These are phyloP conservation scores for Bergia puertoricense DNA, from an alignment of 92 coral and sea anemone species.

Conservation along the genomic window DNA sequence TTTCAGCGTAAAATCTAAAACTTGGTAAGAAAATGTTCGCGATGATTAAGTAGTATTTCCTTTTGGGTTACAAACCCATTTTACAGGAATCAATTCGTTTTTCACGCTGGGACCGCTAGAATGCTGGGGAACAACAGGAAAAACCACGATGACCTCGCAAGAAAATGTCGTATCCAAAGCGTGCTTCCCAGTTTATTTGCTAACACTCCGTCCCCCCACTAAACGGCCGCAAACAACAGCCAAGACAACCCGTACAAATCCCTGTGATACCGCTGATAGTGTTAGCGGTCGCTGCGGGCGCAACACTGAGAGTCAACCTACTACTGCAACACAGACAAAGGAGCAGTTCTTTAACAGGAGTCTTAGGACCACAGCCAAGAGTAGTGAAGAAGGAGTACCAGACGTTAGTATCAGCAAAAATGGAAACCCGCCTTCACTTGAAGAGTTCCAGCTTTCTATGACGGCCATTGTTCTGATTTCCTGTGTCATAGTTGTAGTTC, in stretches of 20 bases:
- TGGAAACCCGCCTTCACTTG: conserved; percentile 20
- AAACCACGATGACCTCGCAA: conserved; percentile 20
- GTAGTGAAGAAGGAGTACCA: not conserved
- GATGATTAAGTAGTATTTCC: too few species aligned
- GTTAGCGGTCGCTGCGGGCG: not conserved
- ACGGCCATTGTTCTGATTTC: conserved; percentile 67
- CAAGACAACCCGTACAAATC: not conserved
- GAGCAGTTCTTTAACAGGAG: not conserved
- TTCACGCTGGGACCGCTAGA: conserved; percentile 88
- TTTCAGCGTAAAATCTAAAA: too few species aligned
- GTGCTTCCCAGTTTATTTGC: conserved; percentile 51
- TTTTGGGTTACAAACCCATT: not conserved
- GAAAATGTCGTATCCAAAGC: conserved; percentile 37
- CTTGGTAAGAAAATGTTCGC: too few species aligned
- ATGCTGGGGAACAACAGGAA: conserved; percentile 73
- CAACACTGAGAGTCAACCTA: not conserved
- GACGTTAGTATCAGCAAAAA: not conserved
- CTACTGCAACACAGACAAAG: not conserved
- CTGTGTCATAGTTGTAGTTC: conserved; percentile 62
- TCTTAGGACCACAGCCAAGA: not conserved
- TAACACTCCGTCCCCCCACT: conserved; percentile 33
- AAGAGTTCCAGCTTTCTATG: conserved; percentile 49
- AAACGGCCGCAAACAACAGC: conserved; percentile 12
- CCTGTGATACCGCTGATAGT: not conserved
- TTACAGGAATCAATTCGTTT: conserved; percentile 50